phyloP scores from a whole-genome alignment of 2,113 vertebrate species.

The Carettochelys insculpta region DNA sequence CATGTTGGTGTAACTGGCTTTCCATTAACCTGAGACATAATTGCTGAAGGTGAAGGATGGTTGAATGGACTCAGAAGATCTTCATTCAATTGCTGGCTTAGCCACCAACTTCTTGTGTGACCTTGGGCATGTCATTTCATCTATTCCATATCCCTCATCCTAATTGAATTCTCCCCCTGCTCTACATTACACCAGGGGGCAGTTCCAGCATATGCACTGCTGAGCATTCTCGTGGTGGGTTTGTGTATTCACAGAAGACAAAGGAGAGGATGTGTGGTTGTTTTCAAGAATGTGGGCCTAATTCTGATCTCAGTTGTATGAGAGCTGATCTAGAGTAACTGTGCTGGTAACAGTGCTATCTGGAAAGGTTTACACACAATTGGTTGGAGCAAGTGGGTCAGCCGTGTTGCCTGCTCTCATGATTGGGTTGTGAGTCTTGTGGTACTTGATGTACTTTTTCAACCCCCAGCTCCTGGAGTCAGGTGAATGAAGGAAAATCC shows the following conservation, averaged over 20 bases:
- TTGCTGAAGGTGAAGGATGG: not conserved
- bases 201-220: not conserved
- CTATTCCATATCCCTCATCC: not conserved
- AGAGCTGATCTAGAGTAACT: not conserved
- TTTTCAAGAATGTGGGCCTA: not conserved
- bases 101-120: not conserved
- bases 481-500: not conserved
- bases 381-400: not conserved
- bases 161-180: not conserved
- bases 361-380: not conserved
- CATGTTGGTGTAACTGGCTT: constrained; percentile 1
- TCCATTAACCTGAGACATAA: not conserved
- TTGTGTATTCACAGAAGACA: not conserved
- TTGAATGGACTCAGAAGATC: not conserved
- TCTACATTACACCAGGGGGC: not conserved
- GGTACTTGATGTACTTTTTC: not conserved
- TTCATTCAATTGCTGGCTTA: not conserved
- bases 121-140: not conserved
- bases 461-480: not conserved
- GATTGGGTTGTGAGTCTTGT: not conserved
- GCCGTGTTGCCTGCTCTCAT: not conserved
- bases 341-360: not conserved
- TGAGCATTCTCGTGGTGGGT: not conserved
- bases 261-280: too few species aligned
- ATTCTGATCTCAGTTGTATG: not conserved